Evolutionary conservation across 2,888 invertebrate genomes (phyloP), one percentile per base, ranked within the genome.

Genomic region (Sminthurinus aureus): DNA sequence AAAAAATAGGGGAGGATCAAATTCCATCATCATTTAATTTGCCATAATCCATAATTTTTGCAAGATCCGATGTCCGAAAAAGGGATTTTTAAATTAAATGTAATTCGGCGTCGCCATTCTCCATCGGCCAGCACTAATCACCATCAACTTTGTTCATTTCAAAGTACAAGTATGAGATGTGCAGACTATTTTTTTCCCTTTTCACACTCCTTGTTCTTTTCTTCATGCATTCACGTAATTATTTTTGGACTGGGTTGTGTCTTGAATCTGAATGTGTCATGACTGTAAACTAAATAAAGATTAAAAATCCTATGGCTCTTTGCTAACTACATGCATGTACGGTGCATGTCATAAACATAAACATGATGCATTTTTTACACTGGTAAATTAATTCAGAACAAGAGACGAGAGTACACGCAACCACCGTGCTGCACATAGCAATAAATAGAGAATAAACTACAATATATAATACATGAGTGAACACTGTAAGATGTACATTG

Each of bases 51-150:
- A 69, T 69, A 69, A 71, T 64, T 67, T 26, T 26, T 38, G 20
- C 52, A 78, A 66, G 66, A 71, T 13, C 8, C 20, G 38, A 12
- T 50, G 38, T 80, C 71, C 80, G 38, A 80, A 80, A 80, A 80
- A 71, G 80, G 80, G 51, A 69, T 71, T 80, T 80, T 80, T 71
- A 80, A 80, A 80, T 80, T 71, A 80, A 80, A 51, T 51, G 71
- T 38, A 69, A 80, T 80, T 80, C 67, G 26, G 13, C 58, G 58
- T 58, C 38, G 38, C 58, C 58, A 58, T 15, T 11, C 13, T 9
- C 58, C 2, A 58, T 15, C 52, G 52, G 8, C 52, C 13, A 13
- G 2, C 58, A 58, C 52, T 11, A 52, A 8, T 58, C 4, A 58
- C 1, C 38, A 13, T 58, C 4, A 58, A 58, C 58, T 8, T 52